Conservation (phyloP, 2,113 vertebrate species). For the Anguilla japonica region DNA sequence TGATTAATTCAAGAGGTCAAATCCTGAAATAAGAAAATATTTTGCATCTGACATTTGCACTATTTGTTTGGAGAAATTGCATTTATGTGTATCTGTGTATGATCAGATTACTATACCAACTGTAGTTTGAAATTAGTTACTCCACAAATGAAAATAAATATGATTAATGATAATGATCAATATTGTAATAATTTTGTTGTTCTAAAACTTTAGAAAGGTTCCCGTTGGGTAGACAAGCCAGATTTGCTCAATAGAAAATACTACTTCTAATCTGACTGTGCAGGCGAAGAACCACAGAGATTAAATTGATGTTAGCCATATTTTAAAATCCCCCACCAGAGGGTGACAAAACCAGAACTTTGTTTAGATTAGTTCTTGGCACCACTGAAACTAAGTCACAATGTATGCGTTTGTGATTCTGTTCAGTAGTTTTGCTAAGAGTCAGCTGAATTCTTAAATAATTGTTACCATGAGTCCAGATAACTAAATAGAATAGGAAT, state of each 20-base stretch:
- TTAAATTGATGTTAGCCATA: neutral
- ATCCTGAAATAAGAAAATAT: no score
- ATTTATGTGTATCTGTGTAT: no score
- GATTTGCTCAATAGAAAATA: neutral
- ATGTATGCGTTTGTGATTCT: neutral
- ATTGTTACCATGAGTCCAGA: neutral
- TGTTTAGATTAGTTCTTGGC: neutral
- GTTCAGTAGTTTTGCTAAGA: neutral
- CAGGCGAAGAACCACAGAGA: neutral
- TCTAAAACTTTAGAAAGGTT: no score
- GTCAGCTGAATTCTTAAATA: neutral
- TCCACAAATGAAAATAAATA: no score
- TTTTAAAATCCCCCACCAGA: neutral
- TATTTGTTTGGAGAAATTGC: no score
- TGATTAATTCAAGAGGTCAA: no score
- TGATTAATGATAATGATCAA: no score
- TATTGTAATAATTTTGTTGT: no score
- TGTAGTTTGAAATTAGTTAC: no score
- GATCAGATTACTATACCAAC: no score
- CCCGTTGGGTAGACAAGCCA: no score
- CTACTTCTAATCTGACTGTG: neutral
- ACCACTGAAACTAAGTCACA: neutral
- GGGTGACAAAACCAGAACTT: neutral
- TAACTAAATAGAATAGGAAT: neutral
- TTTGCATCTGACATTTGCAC: no score